A percentile compares a stretch with the other conserved stretches of the same genome.
These are phyloP conservation scores for Sebastolobus alascanus DNA, from an alignment of 2,797 vertebrate species.

Conservation along the genomic window DNA sequence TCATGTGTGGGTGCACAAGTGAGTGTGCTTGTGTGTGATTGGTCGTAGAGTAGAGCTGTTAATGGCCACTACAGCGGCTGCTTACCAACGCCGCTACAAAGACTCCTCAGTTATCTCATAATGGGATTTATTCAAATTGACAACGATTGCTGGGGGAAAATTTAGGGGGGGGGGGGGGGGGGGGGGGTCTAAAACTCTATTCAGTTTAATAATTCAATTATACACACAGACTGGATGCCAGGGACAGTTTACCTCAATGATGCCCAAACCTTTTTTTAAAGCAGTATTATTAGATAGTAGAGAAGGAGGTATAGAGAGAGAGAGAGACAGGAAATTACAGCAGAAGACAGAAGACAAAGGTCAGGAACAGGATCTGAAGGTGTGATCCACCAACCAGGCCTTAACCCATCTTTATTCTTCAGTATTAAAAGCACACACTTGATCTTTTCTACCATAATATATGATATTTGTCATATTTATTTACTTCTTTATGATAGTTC, in stretches of 20 bases:
- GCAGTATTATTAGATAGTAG: conserved; percentile 37
- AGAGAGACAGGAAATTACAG: conserved; percentile 39
- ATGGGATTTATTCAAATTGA: conserved; percentile 59
- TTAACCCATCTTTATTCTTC: neutral
- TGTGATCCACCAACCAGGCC: neutral
- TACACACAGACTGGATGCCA: neutral
- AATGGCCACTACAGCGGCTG: conserved; percentile 38
- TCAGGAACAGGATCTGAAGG: neutral
- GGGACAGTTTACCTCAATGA: conserved; percentile 10
- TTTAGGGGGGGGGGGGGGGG: no score
- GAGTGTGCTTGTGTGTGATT: conserved; percentile 23
- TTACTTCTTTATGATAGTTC: no score
- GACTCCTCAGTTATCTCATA: conserved; percentile 48
- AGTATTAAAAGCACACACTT: neutral
- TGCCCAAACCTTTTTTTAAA: conserved; percentile 28
- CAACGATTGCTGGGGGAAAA: neutral
- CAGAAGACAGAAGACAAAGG: conserved; percentile 15
- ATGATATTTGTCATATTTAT: no score
- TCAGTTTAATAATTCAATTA: conserved; percentile 57
- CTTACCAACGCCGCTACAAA: conserved; percentile 21
- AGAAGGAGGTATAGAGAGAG: neutral
- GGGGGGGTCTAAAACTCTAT: conserved; percentile 2
- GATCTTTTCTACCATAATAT: neutral
- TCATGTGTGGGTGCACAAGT: conserved; percentile 30
- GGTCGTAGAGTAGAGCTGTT: conserved; percentile 17